Conservation (phyloP, 1,140 invertebrate genomes). For the Harpegnathos saltator region DNA sequence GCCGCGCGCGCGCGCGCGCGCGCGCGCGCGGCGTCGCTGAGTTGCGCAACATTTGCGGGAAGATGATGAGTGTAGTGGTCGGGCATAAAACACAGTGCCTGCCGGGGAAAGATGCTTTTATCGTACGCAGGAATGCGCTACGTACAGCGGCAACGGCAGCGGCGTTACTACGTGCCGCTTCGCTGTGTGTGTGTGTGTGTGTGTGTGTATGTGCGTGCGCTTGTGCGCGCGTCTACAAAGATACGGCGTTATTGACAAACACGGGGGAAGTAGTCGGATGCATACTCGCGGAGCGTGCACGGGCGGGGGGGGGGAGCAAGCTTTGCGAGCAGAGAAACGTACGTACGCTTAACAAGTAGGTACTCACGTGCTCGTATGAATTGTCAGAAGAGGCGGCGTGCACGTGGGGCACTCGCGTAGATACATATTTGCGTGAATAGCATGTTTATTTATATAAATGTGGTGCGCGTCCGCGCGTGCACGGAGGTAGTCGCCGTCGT, state of each 20-base stretch:
- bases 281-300: conserved; percentile 2
- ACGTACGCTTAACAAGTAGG: conserved; percentile 55
- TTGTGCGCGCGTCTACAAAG: conserved; percentile 13
- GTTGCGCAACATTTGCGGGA: conserved; percentile 30
- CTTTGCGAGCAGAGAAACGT: not conserved
- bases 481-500: too few relatives aligned
- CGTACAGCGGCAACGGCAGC: too few relatives aligned
- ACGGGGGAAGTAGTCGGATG: conserved; percentile 39
- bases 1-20: not conserved
- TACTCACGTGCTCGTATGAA: conserved; percentile 51
- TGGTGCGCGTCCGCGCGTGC: not conserved
- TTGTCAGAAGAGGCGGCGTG: not conserved
- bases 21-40: not conserved
- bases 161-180: too few relatives aligned
- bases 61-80: conserved; percentile 10
- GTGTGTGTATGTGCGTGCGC: not conserved
- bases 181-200: not conserved
- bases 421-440: conserved; percentile 50
- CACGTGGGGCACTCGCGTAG: conserved; percentile 18
- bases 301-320: not conserved
- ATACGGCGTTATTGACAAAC: conserved; percentile 56
- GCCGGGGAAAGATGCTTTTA: conserved; percentile 39
- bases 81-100: conserved; percentile 31
- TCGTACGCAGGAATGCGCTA: conserved; percentile 17
- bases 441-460: conserved; percentile 55